phyloP scores from a whole-genome alignment of 2,888 invertebrate genomes.

The Chouioia cunea region DNA sequence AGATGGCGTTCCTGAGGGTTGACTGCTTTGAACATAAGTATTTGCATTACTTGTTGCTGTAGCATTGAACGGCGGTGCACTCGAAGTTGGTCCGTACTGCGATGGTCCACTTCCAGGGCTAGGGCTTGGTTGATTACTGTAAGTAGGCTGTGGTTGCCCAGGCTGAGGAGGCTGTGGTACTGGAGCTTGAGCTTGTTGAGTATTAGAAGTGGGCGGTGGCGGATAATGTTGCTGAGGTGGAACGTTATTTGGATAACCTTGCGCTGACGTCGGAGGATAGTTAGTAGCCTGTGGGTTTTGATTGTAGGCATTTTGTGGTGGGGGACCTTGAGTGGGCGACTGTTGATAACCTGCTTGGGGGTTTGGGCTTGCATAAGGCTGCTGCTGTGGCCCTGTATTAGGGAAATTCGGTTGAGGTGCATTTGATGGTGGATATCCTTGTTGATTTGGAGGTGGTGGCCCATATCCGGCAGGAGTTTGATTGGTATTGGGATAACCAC shows the following conservation, averaged over 20 bases:
- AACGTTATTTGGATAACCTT: conserved; percentile 69
- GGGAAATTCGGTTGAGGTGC: conserved; percentile 67
- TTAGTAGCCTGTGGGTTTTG: conserved; percentile 63
- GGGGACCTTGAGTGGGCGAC: conserved; percentile 54
- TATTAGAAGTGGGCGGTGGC: conserved; percentile 69
- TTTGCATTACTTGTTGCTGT: conserved; percentile 61
- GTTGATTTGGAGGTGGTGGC: conserved; percentile 77
- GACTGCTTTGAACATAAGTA: conserved; percentile 66
- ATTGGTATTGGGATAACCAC: conserved; percentile 72
- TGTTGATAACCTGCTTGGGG: conserved; percentile 66
- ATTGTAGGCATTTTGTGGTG: conserved; percentile 64
- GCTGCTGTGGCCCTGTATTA: conserved; percentile 67
- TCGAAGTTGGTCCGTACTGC: conserved; percentile 65
- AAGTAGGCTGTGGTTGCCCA: conserved; percentile 68
- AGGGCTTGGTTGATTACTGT: conserved; percentile 73
- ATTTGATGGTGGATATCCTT: conserved; percentile 75
- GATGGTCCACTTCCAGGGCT: conserved; percentile 61
- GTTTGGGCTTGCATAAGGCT: conserved; percentile 67
- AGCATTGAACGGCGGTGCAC: conserved; percentile 65
- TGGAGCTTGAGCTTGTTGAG: conserved; percentile 60
- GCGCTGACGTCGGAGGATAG: conserved; percentile 70
- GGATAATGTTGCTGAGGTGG: conserved; percentile 66
- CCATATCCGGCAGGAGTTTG: conserved; percentile 74
- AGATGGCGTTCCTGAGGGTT: conserved; percentile 67
- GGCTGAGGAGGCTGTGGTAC: conserved; percentile 71